Evolutionary conservation across 2,113 vertebrate genomes (phyloP), one percentile per base, ranked within the genome.

Genomic region (Paraplagusia blochii): DNA sequence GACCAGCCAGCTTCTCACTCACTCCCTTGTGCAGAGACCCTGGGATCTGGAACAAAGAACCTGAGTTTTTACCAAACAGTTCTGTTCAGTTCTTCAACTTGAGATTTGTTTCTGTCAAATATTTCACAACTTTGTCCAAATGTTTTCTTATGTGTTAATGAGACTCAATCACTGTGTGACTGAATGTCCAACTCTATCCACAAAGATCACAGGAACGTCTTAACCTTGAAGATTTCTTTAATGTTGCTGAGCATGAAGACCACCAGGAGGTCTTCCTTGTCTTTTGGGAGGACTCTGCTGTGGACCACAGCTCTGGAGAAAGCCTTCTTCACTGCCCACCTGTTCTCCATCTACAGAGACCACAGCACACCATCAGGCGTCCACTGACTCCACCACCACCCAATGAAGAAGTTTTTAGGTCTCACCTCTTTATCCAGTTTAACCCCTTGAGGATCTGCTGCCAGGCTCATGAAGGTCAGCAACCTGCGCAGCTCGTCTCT

Each of bases 181-280:
- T n/a, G n/a, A n/a, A n/a, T n/a, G n/a, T n/a, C n/a, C n/a, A n/a
- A n/a, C n/a, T n/a, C n/a, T n/a, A n/a, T n/a, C n/a, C n/a, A n/a
- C n/a, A n/a, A n/a, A n/a, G n/a, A n/a, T n/a, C n/a, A n/a, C n/a
- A n/a, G n/a, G 7, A 4, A 0, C 12, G 4, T 12, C 38, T 40
- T 40, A 12, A 40, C 96, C 93, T 95, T 97, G 61, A 99, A 93
- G 17, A 96, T 92, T 44, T 95, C 94, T 76, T 89, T 90, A 53
- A 93, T 89, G 79, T 96, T 93, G 83, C 96, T 93, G 53, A 99
- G 87, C 69, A 99, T 92, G 73, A 99, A 98, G 49, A 95, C 87
- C 66, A 98, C 79, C 35, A 99, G 82, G 55, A 99, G 92, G 49
- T 98, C 95, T 36, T 93, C 92, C 53, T 93, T 94, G 50, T 93